Evolutionary conservation across 2,888 invertebrate genomes (phyloP).

Genomic region (Sminthurides aquaticus): DNA sequence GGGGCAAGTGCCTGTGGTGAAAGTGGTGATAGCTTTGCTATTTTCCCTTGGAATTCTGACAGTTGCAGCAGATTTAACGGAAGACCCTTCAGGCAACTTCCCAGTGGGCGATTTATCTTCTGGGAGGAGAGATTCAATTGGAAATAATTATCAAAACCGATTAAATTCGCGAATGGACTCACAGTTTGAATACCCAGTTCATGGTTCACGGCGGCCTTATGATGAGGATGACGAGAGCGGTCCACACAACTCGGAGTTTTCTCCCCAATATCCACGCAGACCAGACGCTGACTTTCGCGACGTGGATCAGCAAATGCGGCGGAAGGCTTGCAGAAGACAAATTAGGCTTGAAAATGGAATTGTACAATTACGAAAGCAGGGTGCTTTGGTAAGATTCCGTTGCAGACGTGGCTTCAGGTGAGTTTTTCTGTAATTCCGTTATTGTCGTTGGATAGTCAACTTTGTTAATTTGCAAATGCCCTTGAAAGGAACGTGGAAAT

Average conservation of each 20-base stretch:
- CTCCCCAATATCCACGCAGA: background rate
- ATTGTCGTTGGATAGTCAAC: too few relatives aligned
- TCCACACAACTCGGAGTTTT: background rate
- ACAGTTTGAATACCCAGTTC: too few relatives aligned
- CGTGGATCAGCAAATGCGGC: background rate
- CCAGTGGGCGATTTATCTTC: too few relatives aligned
- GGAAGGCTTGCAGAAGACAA: conserved; percentile 5
- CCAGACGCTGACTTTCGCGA: background rate
- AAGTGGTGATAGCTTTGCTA: too few relatives aligned
- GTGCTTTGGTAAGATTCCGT: conserved; percentile 8
- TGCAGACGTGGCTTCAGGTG: conserved; percentile 11
- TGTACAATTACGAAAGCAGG: background rate
- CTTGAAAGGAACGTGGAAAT: background rate
- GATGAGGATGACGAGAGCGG: background rate
- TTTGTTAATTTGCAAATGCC: background rate
- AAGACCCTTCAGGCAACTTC: too few relatives aligned
- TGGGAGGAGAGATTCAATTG: too few relatives aligned
- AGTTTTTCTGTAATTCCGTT: conserved; percentile 1
- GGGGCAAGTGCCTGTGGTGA: too few relatives aligned
- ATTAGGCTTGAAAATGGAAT: conserved; percentile 13
- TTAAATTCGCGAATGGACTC: too few relatives aligned
- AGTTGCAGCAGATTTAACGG: too few relatives aligned
- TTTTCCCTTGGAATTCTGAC: too few relatives aligned
- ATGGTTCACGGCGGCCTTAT: background rate
- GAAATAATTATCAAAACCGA: too few relatives aligned